Evolutionary conservation across 2,888 invertebrate genomes (phyloP), one percentile per base, ranked within the genome.

Genomic region (Euproctis similis): DNA sequence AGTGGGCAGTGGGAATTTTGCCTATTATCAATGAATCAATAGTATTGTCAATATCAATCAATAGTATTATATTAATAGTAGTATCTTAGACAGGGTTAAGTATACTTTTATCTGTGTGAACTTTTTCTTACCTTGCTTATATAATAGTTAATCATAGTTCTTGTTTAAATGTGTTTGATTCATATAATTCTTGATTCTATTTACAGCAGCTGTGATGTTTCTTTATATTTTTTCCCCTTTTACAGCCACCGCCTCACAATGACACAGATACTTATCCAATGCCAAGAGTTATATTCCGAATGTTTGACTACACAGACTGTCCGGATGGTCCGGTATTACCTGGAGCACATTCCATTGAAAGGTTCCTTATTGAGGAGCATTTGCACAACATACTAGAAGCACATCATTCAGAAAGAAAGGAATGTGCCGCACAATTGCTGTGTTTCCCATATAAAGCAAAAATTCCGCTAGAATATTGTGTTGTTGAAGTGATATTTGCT

Each of bases 231-330:
- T 4, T 14, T 14, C 4, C 14, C 6, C 18, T 9, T 12, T 76
- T 76, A 20, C 86, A 93, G 58, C 95, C 97, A 7, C 97, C 98
- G 3, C 93, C 96, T 0, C 98, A 98, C 81, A 93, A 96, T 61
- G 95, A 96, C 42, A 89, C 90, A 1, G 93, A 92, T 60, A 86
- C 88, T 12, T 99, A 99, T 76, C 98, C 98, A 0, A 92, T 97
- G 88, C 99, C 99, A 0, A 90, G 92, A 64, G 96, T 96, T 1
- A 92, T 98, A 18, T 98, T 97, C 74, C 88, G 95, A 21, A 93
- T 99, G 90, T 99, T 99, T 81, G 98, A 98, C 73, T 97, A 98
- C 69, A 97, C 98, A 0, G 99, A 99, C 77, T 97, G 98, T 52
- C 97, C 98, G 0, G 97, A 97, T 69, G 95, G 90, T 0, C 93